Conservation (phyloP, 2,797 vertebrate species). For the Notoglanidium macrostoma region DNA sequence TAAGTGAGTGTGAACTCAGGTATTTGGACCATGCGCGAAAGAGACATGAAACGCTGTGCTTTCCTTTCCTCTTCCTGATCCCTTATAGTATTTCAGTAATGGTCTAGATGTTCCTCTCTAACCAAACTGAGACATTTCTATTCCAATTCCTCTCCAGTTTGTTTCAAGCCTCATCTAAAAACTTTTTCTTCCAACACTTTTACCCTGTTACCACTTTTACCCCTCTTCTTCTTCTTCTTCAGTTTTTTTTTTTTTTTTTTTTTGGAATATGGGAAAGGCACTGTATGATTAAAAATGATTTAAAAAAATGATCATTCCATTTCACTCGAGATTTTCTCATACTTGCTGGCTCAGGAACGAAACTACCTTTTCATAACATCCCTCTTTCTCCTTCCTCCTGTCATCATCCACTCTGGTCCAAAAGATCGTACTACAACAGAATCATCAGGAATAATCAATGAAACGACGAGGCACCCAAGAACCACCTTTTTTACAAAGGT, state of each 20-base stretch:
- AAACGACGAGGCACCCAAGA: not conserved
- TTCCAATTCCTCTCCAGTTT: not conserved
- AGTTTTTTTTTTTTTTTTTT: too few relatives aligned
- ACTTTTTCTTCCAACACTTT: not conserved
- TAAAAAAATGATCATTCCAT: not conserved
- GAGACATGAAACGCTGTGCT: too few relatives aligned
- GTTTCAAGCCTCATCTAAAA: not conserved
- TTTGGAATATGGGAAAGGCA: not conserved
- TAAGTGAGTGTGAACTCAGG: not conserved
- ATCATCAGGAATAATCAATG: slow-evolving; percentile 14
- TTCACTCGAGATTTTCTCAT: not conserved
- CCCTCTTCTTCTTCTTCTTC: not conserved
- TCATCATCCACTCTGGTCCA: not conserved
- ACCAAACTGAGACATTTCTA: not conserved
- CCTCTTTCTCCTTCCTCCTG: not conserved
- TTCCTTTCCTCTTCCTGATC: not conserved
- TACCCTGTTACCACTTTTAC: too few relatives aligned
- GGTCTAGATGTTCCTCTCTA: not conserved
- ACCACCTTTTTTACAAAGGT: not conserved
- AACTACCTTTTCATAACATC: not conserved
- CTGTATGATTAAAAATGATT: not conserved
- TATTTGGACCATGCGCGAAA: not conserved
- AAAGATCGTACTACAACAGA: not conserved
- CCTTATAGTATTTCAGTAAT: not conserved
- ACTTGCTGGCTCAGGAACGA: not conserved